Evolutionary conservation across 2,113 vertebrate species (phyloP), one percentile per base, ranked within the genome.

Genomic region (Hiodon tergisus): DNA sequence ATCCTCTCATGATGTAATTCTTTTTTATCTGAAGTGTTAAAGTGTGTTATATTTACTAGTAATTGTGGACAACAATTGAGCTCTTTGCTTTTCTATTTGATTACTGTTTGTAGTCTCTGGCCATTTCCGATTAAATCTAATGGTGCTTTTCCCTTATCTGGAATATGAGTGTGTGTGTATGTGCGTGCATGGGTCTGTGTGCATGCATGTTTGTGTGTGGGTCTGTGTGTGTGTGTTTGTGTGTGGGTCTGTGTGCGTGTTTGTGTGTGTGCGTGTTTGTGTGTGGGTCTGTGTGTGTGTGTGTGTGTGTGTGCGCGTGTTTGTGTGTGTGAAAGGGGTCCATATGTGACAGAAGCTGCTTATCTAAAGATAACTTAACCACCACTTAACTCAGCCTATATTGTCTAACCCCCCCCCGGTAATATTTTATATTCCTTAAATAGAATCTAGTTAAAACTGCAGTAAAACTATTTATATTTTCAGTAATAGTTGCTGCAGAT

Each of bases 401-500:
- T 82, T 82, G 78, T 83, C 76, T 70, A 69, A 51, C 48, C 62
- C 70, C 73, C 70, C 78, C 60, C 75, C 70, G 17, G 81, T 80
- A 81, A 83, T 80, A 79, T 86, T 75, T 83, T 76, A 71, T 86
- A 81, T 90, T 88, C 88, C 84, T 88, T 87, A 89, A 92, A 89
- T 85, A 87, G 85, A 90, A 93, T 93, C 78, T 71, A 57, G 88
- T 92, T 94, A 83, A 83, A 89, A 89, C 86, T 91, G 83, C 81
- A 84, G 83, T 88, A 81, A 90, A 94, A 93, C 89, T 92, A 89
- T 91, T 86, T 93, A 87, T 92, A 87, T 91, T 91, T 87, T 87
- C 87, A 87, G 88, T 90, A 91, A 91, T 93, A 92, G 90, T 92
- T 93, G 92, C 92, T 90, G 91, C 92, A 91, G 91, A 90, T 94